phyloP scores from a whole-genome alignment of 1,140 invertebrate species.

The Archivesica marissinica region DNA sequence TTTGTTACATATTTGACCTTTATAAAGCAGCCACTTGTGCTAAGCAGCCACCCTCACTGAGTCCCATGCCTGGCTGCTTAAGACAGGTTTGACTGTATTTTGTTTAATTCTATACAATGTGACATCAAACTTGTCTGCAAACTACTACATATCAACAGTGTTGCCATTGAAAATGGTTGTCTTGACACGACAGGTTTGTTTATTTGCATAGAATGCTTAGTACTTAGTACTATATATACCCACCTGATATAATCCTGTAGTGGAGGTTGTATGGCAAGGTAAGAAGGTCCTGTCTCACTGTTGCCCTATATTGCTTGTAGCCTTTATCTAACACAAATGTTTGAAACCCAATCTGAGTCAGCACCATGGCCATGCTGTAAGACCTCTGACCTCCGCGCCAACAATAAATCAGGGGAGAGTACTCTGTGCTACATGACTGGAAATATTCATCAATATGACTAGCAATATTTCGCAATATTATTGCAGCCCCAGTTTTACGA shows the following conservation, averaged over 20 bases:
- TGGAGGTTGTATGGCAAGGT: constrained; percentile 52
- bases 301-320: constrained; percentile 63
- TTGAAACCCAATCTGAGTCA: constrained; percentile 67
- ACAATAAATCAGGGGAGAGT: constrained; percentile 66
- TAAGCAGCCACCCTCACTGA: no score
- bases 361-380: constrained; percentile 60
- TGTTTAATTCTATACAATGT: no score
- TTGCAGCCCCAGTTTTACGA: constrained; percentile 63
- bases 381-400: constrained; percentile 69
- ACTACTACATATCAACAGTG: no score
- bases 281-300: constrained; percentile 47
- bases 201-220: no score
- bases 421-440: constrained; percentile 39
- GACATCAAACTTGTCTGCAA: no score
- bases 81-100: no score
- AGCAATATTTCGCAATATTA: constrained; percentile 60
- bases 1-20: no score
- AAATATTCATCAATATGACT: constrained; percentile 62
- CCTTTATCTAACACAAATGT: constrained; percentile 61
- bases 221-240: background rate
- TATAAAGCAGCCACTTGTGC: no score
- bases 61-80: no score
- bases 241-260: constrained; percentile 65
- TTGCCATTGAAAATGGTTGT: no score
- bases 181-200: no score